A percentile compares a stretch with the other conserved stretches of the same genome.
These are phyloP conservation scores for Penelope pileata DNA, from an alignment of 2,113 vertebrate species.

Conservation along the genomic window DNA sequence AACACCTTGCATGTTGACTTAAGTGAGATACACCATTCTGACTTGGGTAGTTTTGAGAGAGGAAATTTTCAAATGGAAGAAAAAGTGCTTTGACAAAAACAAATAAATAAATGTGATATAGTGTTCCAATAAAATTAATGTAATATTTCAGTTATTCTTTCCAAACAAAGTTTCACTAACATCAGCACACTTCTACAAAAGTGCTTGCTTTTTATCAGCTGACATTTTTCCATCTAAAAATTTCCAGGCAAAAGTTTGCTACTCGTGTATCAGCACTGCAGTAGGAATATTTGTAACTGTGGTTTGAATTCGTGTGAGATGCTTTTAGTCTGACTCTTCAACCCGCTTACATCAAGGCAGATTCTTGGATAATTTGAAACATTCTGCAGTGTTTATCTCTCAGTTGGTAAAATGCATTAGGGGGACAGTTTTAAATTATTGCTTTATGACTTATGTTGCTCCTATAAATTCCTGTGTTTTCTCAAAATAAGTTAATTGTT, in stretches of 20 bases:
- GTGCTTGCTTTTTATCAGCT: not conserved
- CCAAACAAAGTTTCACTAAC: not conserved
- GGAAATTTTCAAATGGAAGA: not conserved
- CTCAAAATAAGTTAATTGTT: slow-evolving; percentile 30
- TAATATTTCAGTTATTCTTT: not conserved
- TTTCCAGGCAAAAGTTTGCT: not conserved
- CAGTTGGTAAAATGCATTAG: slow-evolving; percentile 17
- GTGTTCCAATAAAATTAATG: not conserved
- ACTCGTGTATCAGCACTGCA: not conserved
- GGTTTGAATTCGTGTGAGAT: slow-evolving; percentile 40
- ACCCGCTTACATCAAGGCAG: slow-evolving; percentile 6
- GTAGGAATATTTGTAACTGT: not conserved
- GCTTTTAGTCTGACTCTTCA: slow-evolving; percentile 45
- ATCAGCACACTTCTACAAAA: not conserved
- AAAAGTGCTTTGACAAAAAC: not conserved
- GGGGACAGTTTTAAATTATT: slow-evolving; percentile 38
- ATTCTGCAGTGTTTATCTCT: slow-evolving; percentile 37
- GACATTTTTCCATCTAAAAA: slow-evolving; percentile 15
- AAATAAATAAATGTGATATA: not conserved
- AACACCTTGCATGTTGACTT: not conserved
- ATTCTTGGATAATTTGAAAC: slow-evolving; percentile 41
- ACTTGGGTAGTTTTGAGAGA: not conserved
- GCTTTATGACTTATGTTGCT: not conserved
- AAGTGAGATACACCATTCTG: fast-evolving
- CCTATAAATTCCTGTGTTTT: slow-evolving; percentile 8